These are phyloP conservation scores for Drosophila chauvacae DNA, from an alignment of 1,140 invertebrate species.

Conservation along the genomic window DNA sequence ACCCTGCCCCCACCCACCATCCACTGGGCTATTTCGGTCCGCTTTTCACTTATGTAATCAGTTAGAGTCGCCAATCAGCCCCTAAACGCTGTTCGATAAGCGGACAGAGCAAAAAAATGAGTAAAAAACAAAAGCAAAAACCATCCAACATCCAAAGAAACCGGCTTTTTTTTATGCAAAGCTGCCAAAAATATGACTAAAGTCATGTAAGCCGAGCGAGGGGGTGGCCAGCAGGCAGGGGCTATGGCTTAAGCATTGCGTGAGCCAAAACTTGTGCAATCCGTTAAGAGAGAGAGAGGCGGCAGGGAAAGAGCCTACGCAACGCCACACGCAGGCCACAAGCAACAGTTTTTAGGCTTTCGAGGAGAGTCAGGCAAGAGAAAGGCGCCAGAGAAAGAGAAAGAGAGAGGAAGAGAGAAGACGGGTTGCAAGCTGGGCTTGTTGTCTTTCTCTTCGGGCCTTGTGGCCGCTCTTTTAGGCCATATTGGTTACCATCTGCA, in stretches of 20 bases:
- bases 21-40: conserved; percentile 20
- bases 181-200: conserved; percentile 63
- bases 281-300: conserved; percentile 7
- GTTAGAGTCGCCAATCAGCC: conserved; percentile 66
- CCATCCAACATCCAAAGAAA: conserved; percentile 50
- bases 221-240: not conserved
- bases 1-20: not conserved
- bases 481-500: conserved; percentile 51
- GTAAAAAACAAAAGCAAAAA: conserved; percentile 3
- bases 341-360: conserved; percentile 58
- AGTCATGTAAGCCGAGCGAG: conserved; percentile 16
- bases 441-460: conserved; percentile 19
- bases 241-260: conserved; percentile 55
- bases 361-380: not conserved
- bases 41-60: conserved; percentile 60
- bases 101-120: conserved; percentile 14
- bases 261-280: conserved; percentile 74
- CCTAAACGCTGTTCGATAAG: conserved; percentile 58
- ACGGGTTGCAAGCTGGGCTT: conserved; percentile 54
- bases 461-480: conserved; percentile 25
- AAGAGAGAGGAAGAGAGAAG: conserved; percentile 1
- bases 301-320: conserved; percentile 26
- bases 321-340: conserved; percentile 36
- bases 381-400: not conserved
- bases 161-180: conserved; percentile 79